Evolutionary conservation across 2,797 vertebrate genomes (phyloP), one percentile per base, ranked within the genome.

Genomic region (Anguilla pacifica): DNA sequence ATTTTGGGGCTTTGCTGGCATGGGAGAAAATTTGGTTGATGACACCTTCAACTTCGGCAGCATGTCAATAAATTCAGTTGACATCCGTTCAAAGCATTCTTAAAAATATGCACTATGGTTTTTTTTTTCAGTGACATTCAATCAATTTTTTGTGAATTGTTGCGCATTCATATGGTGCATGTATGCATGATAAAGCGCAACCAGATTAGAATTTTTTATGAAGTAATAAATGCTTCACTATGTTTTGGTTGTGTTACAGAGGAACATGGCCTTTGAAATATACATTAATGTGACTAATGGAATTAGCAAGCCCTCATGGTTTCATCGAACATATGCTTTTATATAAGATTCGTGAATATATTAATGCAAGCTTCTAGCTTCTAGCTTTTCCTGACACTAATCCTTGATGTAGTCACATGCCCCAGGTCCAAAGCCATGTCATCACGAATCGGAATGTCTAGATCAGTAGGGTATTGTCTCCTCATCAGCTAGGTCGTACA

Each of bases 151-250:
- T 43, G 39, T 43, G 39, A 43, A 77, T 77, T 77, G 31, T 31
- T 72, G 10, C 3, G 6, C 28, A 28, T 72, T 31, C 67, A 28
- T 11, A 31, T 72, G 67, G 67, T 35, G 67, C n/a, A 31, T 28
- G 67, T 13, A 35, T 72, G 6, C 28, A 72, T 28, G 9, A 11
- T 72, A 35, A 22, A 70, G 22, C 6, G 6, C 64, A 70, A 31
- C 31, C 31, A 2, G 7, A 35, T 35, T 74, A 15, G 9, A 74
- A 74, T 35, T 39, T 25, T 61, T 61, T 85, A 85, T 61, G 10
- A 85, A 85, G 43, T 85, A 22, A 61, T 85, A 53, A 85, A 61
- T 85, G 64, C n/a, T 35, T 25, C 25, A 85, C 64, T 85, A 85
- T 6, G 19, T 31, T 39, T 61, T 31, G n/a, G 84, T 11, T 57